Conservation (phyloP, 2,888 invertebrate genomes). For the Tetheella fluctuosa region DNA sequence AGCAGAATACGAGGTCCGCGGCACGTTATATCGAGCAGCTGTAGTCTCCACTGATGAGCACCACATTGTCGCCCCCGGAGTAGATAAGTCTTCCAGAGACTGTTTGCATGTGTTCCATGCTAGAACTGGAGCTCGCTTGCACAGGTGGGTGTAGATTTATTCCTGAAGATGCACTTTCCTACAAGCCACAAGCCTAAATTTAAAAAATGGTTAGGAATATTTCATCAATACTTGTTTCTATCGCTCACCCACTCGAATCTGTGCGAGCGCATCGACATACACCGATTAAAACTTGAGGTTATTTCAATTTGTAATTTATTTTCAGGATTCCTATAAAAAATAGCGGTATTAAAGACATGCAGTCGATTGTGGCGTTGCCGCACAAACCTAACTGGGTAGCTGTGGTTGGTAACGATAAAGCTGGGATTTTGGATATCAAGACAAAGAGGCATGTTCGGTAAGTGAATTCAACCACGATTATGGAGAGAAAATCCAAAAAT, state of each 20-base stretch:
- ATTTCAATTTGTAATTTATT: no score
- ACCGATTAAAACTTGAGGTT: no score
- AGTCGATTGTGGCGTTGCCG: conserved; percentile 90
- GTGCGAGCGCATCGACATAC: no score
- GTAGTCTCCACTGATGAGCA: conserved; percentile 93
- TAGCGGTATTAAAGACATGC: conserved; percentile 87
- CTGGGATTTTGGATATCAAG: conserved; percentile 94
- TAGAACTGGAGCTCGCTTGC: conserved; percentile 87
- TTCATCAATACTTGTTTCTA: no score
- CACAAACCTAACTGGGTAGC: conserved; percentile 94
- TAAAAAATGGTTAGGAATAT: no score
- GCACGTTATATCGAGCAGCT: conserved; percentile 88
- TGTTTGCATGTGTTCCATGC: conserved; percentile 93
- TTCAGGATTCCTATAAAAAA: conserved; percentile 78
- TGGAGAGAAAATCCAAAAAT: neutral
- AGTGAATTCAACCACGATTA: conserved; percentile 14
- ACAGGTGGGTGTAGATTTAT: conserved; percentile 54
- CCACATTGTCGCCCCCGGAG: conserved; percentile 90
- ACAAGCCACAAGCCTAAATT: no score
- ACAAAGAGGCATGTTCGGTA: conserved; percentile 93
- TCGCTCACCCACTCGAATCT: no score
- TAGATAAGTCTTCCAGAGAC: conserved; percentile 92
- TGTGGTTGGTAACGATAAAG: conserved; percentile 95
- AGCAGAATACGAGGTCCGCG: conserved; percentile 91
- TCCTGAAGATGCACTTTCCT: no score